Conservation (phyloP, 1,140 invertebrate species). For the Bombus affinis region DNA sequence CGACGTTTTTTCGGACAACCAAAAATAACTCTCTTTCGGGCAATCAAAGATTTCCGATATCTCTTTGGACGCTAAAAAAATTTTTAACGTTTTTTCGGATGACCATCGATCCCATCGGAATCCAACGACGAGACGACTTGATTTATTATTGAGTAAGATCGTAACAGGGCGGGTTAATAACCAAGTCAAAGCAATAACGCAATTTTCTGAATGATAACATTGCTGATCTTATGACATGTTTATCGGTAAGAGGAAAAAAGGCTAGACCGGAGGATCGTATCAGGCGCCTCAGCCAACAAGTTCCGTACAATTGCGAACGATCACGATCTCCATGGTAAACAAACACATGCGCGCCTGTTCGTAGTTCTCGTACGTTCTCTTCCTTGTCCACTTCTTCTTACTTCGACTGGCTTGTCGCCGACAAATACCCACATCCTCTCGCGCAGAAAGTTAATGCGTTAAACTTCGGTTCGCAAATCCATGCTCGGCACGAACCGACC, state of each 20-base stretch:
- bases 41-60: too few species aligned
- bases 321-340: neutral
- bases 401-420: constrained; percentile 52
- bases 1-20: too few species aligned
- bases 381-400: neutral
- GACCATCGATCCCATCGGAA: neutral
- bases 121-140: neutral
- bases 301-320: neutral
- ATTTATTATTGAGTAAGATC: neutral
- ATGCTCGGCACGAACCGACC: constrained; percentile 67
- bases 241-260: neutral
- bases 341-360: neutral
- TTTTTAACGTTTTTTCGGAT: neutral
- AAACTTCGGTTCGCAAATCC: constrained; percentile 79
- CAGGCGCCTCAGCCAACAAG: neutral
- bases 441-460: constrained; percentile 76
- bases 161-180: neutral
- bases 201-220: constrained; percentile 43
- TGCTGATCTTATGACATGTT: constrained; percentile 19
- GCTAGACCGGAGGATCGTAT: neutral
- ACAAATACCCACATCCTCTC: constrained; percentile 77
- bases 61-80: too few species aligned
- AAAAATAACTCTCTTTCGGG: too few species aligned
- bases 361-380: neutral
- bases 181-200: neutral